Conservation (phyloP, 2,113 vertebrate species). For the Mirounga angustirostris region DNA sequence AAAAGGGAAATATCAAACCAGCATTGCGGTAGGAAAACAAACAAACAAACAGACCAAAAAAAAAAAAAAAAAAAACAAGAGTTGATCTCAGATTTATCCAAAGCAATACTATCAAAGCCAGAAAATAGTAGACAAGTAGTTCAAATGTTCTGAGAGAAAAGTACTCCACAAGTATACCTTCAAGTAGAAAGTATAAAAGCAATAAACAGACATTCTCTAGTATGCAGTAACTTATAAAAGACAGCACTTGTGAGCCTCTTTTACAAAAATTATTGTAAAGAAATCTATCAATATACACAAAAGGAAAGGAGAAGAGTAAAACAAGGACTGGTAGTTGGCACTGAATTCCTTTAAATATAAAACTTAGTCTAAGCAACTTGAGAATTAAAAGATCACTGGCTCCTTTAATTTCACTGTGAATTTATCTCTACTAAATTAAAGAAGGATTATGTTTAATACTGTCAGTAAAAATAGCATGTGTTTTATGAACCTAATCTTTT, state of each 20-base stretch:
- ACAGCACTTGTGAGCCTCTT: not conserved
- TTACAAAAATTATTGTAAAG: slow-evolving; percentile 33
- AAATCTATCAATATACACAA: not conserved
- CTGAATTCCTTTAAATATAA: slow-evolving; percentile 39
- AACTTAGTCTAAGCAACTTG: slow-evolving; percentile 2
- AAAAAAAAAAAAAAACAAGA: not conserved
- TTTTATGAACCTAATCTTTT: slow-evolving; percentile 40
- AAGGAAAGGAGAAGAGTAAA: not conserved
- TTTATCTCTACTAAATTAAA: slow-evolving; percentile 57
- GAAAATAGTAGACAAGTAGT: not conserved
- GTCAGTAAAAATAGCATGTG: slow-evolving; percentile 46
- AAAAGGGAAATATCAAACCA: slow-evolving; percentile 10
- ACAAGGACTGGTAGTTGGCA: not conserved
- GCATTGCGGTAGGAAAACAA: not conserved
- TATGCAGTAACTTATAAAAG: not conserved
- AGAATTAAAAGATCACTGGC: slow-evolving; percentile 43
- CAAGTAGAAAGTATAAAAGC: not conserved
- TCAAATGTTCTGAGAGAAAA: not conserved
- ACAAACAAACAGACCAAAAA: not conserved
- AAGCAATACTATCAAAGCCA: slow-evolving; percentile 4
- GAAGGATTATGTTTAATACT: slow-evolving; percentile 50
- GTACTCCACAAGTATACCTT: not conserved
- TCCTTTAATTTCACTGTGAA: slow-evolving; percentile 43
- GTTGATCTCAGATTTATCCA: not conserved
- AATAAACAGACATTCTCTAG: not conserved